Evolutionary conservation across 2,888 invertebrate genomes (phyloP).

Genomic region (Phaedon cochleariae): DNA sequence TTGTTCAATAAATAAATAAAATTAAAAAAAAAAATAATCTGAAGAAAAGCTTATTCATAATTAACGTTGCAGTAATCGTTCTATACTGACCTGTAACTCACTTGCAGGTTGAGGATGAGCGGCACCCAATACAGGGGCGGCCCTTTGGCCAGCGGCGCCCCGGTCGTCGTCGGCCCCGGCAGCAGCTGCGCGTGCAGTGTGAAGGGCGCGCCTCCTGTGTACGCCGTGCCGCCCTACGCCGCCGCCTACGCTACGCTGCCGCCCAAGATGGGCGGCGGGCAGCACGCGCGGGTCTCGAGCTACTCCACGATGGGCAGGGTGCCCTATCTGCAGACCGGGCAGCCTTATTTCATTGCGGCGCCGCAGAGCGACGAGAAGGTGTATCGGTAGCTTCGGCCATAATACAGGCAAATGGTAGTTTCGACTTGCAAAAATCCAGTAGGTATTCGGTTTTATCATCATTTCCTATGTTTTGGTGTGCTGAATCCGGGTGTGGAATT

Average conservation of each 20-base stretch:
- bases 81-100: background rate
- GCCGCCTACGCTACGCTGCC: conserved; percentile 72
- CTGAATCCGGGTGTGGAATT: too few relatives aligned
- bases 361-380: conserved; percentile 73
- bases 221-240: conserved; percentile 68
- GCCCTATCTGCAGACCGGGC: conserved; percentile 62
- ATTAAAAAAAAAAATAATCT: too few relatives aligned
- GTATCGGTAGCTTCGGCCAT: conserved; percentile 67
- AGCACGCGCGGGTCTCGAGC: conserved; percentile 36
- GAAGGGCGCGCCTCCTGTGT: conserved; percentile 64
- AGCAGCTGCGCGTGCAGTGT: conserved; percentile 66
- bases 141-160: conserved; percentile 70
- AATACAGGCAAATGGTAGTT: too few relatives aligned
- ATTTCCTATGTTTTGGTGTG: too few relatives aligned
- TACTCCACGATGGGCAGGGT: conserved; percentile 72
- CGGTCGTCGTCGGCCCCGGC: conserved; percentile 59
- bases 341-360: conserved; percentile 70
- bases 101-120: conserved; percentile 60
- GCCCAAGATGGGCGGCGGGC: conserved; percentile 68
- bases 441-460: too few relatives aligned
- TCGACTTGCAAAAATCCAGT: too few relatives aligned
- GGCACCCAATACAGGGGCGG: conserved; percentile 77
- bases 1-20: too few relatives aligned
- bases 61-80: too few relatives aligned
- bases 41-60: too few relatives aligned